A percentile compares a stretch with the other conserved stretches of the same genome.
Conservation (phyloP, 2,113 vertebrate genomes). For the Trematocara zebra region DNA sequence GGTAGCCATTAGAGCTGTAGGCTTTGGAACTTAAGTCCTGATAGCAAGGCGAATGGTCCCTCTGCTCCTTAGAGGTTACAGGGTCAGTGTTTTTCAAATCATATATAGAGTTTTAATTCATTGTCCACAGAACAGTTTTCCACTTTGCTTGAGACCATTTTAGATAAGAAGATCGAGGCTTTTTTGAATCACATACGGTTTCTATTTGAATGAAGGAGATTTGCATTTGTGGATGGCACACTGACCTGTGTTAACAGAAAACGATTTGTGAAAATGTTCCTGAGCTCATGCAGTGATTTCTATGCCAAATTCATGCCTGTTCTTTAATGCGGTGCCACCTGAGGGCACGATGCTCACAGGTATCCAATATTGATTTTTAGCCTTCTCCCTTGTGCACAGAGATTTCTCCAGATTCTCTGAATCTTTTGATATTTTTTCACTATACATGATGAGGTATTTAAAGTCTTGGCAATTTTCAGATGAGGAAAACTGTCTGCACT, state of each 20-base stretch:
- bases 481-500: neutral
- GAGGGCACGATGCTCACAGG: neutral
- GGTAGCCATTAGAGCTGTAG: neutral
- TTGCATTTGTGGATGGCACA: accelerated
- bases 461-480: neutral
- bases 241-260: neutral
- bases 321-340: accelerated
- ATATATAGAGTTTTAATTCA: neutral
- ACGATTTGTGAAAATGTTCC: neutral
- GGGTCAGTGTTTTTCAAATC: neutral
- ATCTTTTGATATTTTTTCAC: neutral
- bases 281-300: neutral
- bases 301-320: neutral
- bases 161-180: neutral
- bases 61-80: neutral
- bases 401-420: neutral
- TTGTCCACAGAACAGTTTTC: neutral
- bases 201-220: neutral
- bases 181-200: accelerated
- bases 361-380: neutral
- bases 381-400: neutral
- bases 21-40: neutral
- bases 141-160: neutral
- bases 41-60: neutral
- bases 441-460: neutral